Evolutionary conservation across 2,113 vertebrate species (phyloP).

Genomic region (Sprattus sprattus): DNA sequence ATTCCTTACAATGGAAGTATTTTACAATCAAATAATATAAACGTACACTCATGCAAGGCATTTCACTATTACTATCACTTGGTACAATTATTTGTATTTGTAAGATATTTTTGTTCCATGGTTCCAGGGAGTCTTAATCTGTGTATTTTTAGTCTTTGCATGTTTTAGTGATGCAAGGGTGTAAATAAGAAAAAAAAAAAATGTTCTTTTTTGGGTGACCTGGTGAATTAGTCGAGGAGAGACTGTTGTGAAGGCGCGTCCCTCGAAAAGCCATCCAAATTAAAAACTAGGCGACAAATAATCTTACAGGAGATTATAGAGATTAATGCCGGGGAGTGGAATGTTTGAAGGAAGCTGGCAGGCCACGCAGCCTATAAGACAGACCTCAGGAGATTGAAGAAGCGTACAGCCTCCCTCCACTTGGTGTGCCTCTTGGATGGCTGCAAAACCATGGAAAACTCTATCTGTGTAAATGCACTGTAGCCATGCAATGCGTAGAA

Average conservation of each 20-base stretch:
- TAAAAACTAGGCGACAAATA: constrained; percentile 20
- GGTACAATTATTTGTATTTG: background rate
- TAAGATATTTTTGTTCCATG: background rate
- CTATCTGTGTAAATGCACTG: constrained; percentile 14
- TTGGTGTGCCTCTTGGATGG: background rate
- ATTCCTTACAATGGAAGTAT: background rate
- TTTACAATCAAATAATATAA: background rate
- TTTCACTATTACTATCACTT: background rate
- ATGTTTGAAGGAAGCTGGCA: constrained; percentile 11
- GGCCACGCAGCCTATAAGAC: constrained; percentile 27
- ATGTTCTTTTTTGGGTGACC: background rate
- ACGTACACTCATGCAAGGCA: background rate
- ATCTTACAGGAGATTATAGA: constrained; percentile 21
- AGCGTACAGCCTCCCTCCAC: constrained; percentile 5
- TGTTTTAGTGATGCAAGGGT: background rate
- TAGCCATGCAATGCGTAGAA: background rate
- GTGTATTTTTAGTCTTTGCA: background rate
- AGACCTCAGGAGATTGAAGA: constrained; percentile 24
- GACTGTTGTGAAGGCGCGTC: constrained; percentile 15
- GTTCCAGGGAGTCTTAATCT: background rate
- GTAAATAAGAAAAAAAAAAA: background rate
- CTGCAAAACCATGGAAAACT: background rate
- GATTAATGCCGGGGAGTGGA: constrained; percentile 11
- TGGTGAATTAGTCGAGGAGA: background rate
- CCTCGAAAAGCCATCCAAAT: constrained; percentile 24